A percentile compares a stretch with the other conserved stretches of the same genome.
phyloP scores from a whole-genome alignment of 2,888 invertebrate genomes.

The Tetragonula carbonaria region DNA sequence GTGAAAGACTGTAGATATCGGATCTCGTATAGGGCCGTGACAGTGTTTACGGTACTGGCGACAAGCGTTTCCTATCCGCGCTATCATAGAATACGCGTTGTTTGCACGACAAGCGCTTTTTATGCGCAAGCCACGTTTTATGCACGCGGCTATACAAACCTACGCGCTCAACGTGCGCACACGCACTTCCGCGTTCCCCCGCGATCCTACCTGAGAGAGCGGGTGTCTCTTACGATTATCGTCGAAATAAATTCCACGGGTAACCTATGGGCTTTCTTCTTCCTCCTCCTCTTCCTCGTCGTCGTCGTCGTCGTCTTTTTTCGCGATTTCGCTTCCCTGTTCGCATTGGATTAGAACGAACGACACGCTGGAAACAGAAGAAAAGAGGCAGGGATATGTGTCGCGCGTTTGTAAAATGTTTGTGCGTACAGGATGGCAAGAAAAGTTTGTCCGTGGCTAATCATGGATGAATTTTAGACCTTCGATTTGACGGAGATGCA shows the following conservation, averaged over 20 bases:
- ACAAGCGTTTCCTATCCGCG: constrained; percentile 48
- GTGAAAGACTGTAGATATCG: constrained; percentile 45
- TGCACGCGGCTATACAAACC: constrained; percentile 56
- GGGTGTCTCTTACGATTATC: constrained; percentile 61
- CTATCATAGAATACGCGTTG: constrained; percentile 50
- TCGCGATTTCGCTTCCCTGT: not conserved
- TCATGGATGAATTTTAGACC: too few species aligned
- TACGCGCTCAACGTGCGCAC: constrained; percentile 58
- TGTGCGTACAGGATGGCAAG: too few species aligned
- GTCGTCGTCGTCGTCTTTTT: not conserved
- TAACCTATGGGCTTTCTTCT: constrained; percentile 40
- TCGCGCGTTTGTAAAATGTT: too few species aligned
- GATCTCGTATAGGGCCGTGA: constrained; percentile 32
- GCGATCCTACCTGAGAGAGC: constrained; percentile 42
- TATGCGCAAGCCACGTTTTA: constrained; percentile 22
- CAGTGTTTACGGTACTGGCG: constrained; percentile 50
- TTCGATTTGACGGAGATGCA: too few species aligned
- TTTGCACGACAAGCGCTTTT: constrained; percentile 57
- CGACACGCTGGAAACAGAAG: not conserved
- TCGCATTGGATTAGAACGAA: constrained; percentile 45
- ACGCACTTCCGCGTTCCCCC: constrained; percentile 66
- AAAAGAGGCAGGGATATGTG: too few species aligned
- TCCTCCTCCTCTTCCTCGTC: not conserved
- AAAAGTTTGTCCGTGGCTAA: too few species aligned
- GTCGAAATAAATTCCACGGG: constrained; percentile 60